phyloP scores from a whole-genome alignment of 2,888 invertebrate genomes.

The Habrosyne pyritoides region DNA sequence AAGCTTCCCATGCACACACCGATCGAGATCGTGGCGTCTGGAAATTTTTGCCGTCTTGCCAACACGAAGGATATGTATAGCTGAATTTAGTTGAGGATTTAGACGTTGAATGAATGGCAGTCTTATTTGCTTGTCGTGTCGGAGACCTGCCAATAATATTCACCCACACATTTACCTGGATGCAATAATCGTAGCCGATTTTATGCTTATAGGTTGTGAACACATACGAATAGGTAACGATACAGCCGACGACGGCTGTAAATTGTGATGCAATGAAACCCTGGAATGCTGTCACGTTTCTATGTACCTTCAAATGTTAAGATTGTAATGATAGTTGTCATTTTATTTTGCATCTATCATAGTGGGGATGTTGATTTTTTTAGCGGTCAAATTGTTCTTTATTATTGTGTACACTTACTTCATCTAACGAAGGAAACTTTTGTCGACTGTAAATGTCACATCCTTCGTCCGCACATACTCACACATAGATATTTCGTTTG shows the following conservation, averaged over 20 bases:
- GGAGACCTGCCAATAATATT: conserved; percentile 77
- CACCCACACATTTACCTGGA: conserved; percentile 73
- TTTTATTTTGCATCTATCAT: background rate
- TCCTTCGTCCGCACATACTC: background rate
- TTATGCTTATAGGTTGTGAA: conserved; percentile 63
- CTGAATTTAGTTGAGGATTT: conserved; percentile 29
- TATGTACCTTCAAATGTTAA: conserved; percentile 44
- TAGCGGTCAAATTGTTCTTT: too few relatives aligned
- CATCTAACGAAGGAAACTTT: background rate
- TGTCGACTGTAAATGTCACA: background rate
- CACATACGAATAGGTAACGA: conserved; percentile 54
- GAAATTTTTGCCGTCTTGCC: conserved; percentile 34
- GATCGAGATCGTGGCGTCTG: conserved; percentile 35
- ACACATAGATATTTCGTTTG: background rate
- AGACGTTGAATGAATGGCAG: conserved; percentile 54
- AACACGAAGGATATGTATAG: conserved; percentile 21
- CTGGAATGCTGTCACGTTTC: conserved; percentile 54
- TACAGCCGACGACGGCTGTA: conserved; percentile 46
- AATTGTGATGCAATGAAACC: conserved; percentile 54
- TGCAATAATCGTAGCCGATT: conserved; percentile 70
- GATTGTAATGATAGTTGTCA: conserved; percentile 32
- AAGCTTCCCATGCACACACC: conserved; percentile 65
- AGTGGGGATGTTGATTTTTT: too few relatives aligned
- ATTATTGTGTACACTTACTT: too few relatives aligned
- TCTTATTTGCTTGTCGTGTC: conserved; percentile 63